phyloP scores from a whole-genome alignment of 2,797 vertebrate species.

The Babyrousa celebensis region DNA sequence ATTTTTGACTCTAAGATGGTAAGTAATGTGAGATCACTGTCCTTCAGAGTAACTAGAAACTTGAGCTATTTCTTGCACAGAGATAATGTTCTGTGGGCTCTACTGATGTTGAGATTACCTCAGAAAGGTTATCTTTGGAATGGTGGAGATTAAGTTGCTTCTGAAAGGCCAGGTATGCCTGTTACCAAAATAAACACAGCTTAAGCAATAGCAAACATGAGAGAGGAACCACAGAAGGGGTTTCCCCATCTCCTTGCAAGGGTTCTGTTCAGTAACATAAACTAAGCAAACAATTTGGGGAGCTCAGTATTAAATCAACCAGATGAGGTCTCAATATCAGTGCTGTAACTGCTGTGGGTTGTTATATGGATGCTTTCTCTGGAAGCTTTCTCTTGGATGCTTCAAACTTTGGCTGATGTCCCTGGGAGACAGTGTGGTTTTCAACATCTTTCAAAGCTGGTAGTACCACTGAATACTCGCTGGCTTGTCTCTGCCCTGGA shows the following conservation, averaged over 20 bases:
- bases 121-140: slow-evolving; percentile 72
- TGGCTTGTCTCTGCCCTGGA: background rate
- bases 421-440: background rate
- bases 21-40: slow-evolving; percentile 43
- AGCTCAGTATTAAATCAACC: background rate
- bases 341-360: background rate
- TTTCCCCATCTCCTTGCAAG: background rate
- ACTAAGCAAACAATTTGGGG: background rate
- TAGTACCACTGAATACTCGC: background rate
- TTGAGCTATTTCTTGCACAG: slow-evolving; percentile 68
- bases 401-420: background rate
- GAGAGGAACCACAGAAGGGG: background rate
- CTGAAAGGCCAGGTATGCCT: slow-evolving; percentile 71
- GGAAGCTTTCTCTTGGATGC: background rate
- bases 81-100: slow-evolving; percentile 29
- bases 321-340: background rate
- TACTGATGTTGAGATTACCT: slow-evolving; percentile 45
- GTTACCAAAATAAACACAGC: slow-evolving; percentile 79
- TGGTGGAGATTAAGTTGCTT: slow-evolving; percentile 59
- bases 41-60: slow-evolving; percentile 55
- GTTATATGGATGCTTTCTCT: background rate
- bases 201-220: slow-evolving; percentile 55
- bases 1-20: slow-evolving; percentile 26
- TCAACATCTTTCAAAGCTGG: background rate
- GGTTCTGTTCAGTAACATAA: slow-evolving; percentile 17